phyloP scores from a whole-genome alignment of 2,113 vertebrate species.

The Platysternon megacephalum region DNA sequence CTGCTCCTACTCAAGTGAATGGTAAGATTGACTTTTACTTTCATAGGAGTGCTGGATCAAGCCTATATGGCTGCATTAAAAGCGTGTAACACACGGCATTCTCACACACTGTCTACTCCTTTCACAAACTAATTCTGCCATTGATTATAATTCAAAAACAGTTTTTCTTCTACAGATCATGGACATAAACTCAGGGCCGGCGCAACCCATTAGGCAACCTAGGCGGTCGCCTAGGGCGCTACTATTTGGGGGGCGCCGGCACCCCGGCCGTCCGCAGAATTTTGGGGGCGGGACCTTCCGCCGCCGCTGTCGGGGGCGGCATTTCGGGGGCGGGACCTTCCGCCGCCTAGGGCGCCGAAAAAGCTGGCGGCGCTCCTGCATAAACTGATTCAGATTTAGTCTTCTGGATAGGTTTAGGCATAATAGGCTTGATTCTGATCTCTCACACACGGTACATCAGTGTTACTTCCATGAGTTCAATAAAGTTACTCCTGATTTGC shows the following conservation, averaged over 20 bases:
- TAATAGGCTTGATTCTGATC: accelerated
- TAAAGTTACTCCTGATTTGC: background rate
- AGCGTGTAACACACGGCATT: background rate
- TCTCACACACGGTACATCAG: accelerated
- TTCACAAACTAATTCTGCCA: background rate
- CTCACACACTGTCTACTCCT: accelerated
- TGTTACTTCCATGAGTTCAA: background rate
- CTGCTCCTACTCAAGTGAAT: background rate
- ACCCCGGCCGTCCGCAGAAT: too few relatives aligned
- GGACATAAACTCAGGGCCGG: accelerated
- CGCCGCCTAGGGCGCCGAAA: too few relatives aligned
- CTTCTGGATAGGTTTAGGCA: accelerated
- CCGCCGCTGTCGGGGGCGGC: too few relatives aligned
- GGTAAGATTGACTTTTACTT: background rate
- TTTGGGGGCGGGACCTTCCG: too few relatives aligned
- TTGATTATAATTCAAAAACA: background rate
- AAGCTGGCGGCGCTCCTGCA: too few relatives aligned
- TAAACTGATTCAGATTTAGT: background rate
- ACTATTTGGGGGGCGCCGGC: too few relatives aligned
- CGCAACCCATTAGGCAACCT: too few relatives aligned
- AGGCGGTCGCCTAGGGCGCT: too few relatives aligned
- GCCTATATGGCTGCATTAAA: accelerated
- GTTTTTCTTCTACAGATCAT: background rate
- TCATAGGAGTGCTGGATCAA: background rate
- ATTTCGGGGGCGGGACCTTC: too few relatives aligned